Evolutionary conservation across 2,113 vertebrate genomes (phyloP), one percentile per base, ranked within the genome.

Genomic region (Ciconia stormi): DNA sequence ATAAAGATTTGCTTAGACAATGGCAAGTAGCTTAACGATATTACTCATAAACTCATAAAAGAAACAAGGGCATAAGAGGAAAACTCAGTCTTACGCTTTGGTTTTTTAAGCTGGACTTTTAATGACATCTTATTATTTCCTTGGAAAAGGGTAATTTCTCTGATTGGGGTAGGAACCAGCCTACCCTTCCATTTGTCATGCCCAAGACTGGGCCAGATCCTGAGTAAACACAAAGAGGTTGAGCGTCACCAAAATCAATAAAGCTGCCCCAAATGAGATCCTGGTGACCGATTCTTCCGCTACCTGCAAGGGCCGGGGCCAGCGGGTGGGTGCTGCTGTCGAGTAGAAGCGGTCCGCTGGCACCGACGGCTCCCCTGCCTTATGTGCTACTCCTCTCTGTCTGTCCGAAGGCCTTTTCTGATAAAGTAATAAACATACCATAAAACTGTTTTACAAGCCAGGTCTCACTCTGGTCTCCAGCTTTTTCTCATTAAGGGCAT

Each of bases 371-470:
- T 97, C 92, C 70, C 82, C 16, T 34, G 34, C 5, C 3, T 44
- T 74, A 49, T 9, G n/a, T 11, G 58, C 69, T 70, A 26, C 29
- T 72, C 78, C 25, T 5, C 38, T 65, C 55, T 34, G 29, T 30
- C 78, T 46, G 47, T 90, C 89, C 2, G 5, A 95, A 93, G 81
- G 58, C 50, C 78, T 58, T 90, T 94, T 88, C 81, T 96, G 96
- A 92, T 81, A 90, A 73, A 95, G 89, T 26, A 86, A 77, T 93
- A 93, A 97, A 94, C 27, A 32, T 97, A 65, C 85, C 74, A 82
- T 87, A 87, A 96, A 97, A 88, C 91, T 38, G 19, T 76, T 98
- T 98, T 97, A 97, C 88, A 97, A 95, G 93, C 49, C 79, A 95
- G 61, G 82, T 70, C 90, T 94, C 95, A 76, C 87, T 95, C 82